Evolutionary conservation across 2,113 vertebrate species (phyloP).

Genomic region (Cephalophus harveyi): DNA sequence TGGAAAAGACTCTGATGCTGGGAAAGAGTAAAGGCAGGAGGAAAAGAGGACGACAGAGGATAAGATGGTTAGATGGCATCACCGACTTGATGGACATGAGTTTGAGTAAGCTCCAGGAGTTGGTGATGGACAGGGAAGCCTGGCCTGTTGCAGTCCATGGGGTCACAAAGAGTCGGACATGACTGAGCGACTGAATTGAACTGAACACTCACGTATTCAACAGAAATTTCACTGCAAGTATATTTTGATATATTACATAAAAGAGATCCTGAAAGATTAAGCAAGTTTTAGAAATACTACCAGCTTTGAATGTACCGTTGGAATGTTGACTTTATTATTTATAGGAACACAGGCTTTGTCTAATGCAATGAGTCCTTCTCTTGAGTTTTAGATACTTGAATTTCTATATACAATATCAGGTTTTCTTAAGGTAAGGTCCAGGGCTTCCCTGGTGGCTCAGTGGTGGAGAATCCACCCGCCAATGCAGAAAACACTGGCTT

Average conservation of each 20-base stretch:
- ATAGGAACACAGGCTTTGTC: background rate
- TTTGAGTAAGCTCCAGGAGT: background rate
- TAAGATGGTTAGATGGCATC: background rate
- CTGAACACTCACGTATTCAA: background rate
- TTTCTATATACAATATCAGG: background rate
- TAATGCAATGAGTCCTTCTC: background rate
- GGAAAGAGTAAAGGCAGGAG: background rate
- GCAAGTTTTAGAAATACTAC: slow-evolving; percentile 22
- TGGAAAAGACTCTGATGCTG: background rate
- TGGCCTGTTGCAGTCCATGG: background rate
- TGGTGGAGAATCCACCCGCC: background rate
- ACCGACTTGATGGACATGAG: background rate
- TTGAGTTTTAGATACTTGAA: slow-evolving; percentile 7
- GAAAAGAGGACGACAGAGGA: background rate
- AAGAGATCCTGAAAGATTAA: background rate
- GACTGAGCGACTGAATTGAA: background rate
- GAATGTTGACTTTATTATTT: background rate
- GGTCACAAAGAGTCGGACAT: background rate
- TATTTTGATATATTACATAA: background rate
- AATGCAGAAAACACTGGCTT: background rate
- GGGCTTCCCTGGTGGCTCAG: background rate
- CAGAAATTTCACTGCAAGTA: background rate
- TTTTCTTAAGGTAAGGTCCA: background rate
- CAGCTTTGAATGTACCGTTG: background rate
- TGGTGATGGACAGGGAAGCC: background rate